Percentiles rank a stretch among this genome's conserved stretches.
Conservation (phyloP, 2,797 vertebrate genomes). For the Alca torda region DNA sequence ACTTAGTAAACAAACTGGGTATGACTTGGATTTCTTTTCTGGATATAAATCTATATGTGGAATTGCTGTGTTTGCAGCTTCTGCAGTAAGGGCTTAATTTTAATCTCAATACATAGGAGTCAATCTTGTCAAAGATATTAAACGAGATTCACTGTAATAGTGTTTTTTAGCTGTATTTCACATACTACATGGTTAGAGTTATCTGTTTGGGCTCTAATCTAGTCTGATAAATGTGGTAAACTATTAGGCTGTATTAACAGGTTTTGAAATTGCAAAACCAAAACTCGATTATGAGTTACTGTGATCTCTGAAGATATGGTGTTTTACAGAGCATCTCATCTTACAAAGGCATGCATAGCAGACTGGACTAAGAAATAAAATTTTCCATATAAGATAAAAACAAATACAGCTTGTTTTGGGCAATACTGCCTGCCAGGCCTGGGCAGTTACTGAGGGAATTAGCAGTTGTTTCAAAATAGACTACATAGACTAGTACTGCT, state of each 20-base stretch:
- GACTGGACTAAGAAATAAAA: background rate
- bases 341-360: background rate
- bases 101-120: background rate
- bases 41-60: background rate
- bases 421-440: background rate
- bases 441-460: background rate
- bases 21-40: background rate
- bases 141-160: background rate
- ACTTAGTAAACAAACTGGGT: background rate
- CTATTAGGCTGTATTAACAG: background rate
- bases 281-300: background rate
- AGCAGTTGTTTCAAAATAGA: background rate
- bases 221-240: background rate
- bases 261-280: background rate
- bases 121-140: background rate
- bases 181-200: background rate
- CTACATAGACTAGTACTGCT: background rate
- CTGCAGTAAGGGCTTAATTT: background rate
- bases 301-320: background rate
- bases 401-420: background rate
- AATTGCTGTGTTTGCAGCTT: background rate
- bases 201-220: background rate
- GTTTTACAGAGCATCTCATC: background rate
- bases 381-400: background rate
- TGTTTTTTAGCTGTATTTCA: background rate